A percentile compares a stretch with the other conserved stretches of the same genome.
phyloP scores from a whole-genome alignment of 2,888 invertebrate genomes.

The Lissocephala sabroskyi region DNA sequence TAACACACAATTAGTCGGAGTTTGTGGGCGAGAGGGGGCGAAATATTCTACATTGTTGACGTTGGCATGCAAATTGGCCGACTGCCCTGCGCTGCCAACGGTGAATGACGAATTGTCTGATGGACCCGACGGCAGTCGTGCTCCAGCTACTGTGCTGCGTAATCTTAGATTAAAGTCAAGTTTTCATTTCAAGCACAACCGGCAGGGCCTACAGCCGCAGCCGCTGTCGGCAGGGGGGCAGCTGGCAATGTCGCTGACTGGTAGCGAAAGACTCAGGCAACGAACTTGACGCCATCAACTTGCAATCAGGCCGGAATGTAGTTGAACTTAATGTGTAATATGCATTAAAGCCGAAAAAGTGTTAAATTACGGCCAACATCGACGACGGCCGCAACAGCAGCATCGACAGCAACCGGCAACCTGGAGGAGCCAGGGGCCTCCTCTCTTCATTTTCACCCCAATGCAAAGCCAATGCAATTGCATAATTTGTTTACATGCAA shows the following conservation, averaged over 20 bases:
- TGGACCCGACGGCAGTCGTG: no score
- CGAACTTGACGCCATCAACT: constrained; percentile 46
- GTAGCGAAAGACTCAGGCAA: constrained; percentile 44
- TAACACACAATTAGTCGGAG: constrained; percentile 52
- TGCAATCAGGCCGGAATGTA: constrained; percentile 51
- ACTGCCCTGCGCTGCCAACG: constrained; percentile 18
- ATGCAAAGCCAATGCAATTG: constrained; percentile 49
- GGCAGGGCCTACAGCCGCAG: no score
- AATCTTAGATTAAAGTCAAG: constrained; percentile 26
- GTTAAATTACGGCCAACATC: constrained; percentile 46
- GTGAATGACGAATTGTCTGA: constrained; percentile 26
- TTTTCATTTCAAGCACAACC: constrained; percentile 2
- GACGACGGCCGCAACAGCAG: constrained; percentile 7
- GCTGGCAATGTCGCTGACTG: constrained; percentile 14
- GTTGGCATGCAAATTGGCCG: constrained; percentile 34
- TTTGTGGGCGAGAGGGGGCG: constrained; percentile 8
- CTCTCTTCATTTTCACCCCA: constrained; percentile 29
- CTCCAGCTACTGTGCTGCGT: constrained; percentile 7
- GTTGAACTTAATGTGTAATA: constrained; percentile 42
- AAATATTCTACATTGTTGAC: constrained; percentile 29
- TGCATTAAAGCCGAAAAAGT: constrained; percentile 48
- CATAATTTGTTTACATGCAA: constrained; percentile 60
- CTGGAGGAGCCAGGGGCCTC: constrained; percentile 16
- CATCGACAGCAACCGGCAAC: constrained; percentile 2
- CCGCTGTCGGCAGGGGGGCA: constrained; percentile 17